Conservation (phyloP, 2,888 invertebrate genomes). For the Blomia tropicalis region DNA sequence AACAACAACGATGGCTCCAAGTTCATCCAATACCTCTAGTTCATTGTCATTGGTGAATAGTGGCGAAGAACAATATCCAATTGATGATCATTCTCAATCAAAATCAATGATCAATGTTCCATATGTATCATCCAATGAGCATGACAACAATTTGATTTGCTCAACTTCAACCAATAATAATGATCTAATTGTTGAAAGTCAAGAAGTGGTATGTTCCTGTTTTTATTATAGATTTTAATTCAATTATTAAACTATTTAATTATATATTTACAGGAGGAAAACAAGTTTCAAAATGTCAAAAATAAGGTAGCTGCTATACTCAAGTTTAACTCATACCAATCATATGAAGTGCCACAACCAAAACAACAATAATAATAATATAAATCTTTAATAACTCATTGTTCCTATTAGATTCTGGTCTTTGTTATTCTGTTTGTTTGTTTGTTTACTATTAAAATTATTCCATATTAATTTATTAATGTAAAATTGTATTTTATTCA, state of each 20-base stretch:
- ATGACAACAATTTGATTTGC: background rate
- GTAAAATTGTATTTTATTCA: too few species aligned
- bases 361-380: background rate
- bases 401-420: too few species aligned
- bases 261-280: background rate
- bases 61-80: too few species aligned
- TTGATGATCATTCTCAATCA: background rate
- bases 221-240: background rate
- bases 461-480: too few species aligned
- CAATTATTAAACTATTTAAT: background rate
- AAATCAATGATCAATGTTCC: background rate
- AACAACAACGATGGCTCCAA: too few species aligned
- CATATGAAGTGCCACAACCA: background rate
- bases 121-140: background rate
- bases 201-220: conserved; percentile 1
- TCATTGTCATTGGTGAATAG: too few species aligned
- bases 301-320: background rate
- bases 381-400: too few species aligned
- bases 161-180: background rate
- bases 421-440: too few species aligned
- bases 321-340: background rate
- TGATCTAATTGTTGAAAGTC: background rate
- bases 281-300: background rate
- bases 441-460: too few species aligned
- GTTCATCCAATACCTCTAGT: too few species aligned